phyloP scores from a whole-genome alignment of 2,888 invertebrate species.

The Cerceris ruficornis region DNA sequence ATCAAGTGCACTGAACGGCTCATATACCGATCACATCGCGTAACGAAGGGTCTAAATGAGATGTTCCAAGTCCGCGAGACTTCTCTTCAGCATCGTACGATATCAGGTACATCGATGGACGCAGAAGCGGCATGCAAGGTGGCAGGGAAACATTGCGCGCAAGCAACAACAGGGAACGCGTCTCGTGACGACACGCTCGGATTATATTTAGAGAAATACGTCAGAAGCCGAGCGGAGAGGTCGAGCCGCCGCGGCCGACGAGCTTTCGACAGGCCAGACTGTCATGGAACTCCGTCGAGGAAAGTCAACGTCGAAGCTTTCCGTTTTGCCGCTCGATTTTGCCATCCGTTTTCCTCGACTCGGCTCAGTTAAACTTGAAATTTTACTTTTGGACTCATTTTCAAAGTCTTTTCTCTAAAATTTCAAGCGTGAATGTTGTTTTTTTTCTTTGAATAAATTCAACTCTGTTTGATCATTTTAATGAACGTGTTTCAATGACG shows the following conservation, averaged over 20 bases:
- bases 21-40: no score
- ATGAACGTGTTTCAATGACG: no score
- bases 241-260: constrained; percentile 41
- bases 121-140: constrained; percentile 10
- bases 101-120: background rate
- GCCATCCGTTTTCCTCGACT: background rate
- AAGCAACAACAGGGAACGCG: constrained; percentile 13
- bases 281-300: constrained; percentile 50
- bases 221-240: constrained; percentile 51
- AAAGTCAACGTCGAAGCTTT: constrained; percentile 29
- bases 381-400: background rate
- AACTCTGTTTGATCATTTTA: no score
- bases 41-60: no score
- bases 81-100: background rate
- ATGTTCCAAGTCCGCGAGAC: background rate
- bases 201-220: constrained; percentile 72
- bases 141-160: constrained; percentile 12
- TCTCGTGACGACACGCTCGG: constrained; percentile 55
- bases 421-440: no score
- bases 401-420: no score
- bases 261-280: constrained; percentile 55
- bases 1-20: no score
- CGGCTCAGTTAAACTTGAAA: background rate
- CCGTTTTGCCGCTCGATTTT: background rate
- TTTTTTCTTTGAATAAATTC: no score